Evolutionary conservation across 2,113 vertebrate genomes (phyloP), one percentile per base, ranked within the genome.

Genomic region (Smithornis capensis): DNA sequence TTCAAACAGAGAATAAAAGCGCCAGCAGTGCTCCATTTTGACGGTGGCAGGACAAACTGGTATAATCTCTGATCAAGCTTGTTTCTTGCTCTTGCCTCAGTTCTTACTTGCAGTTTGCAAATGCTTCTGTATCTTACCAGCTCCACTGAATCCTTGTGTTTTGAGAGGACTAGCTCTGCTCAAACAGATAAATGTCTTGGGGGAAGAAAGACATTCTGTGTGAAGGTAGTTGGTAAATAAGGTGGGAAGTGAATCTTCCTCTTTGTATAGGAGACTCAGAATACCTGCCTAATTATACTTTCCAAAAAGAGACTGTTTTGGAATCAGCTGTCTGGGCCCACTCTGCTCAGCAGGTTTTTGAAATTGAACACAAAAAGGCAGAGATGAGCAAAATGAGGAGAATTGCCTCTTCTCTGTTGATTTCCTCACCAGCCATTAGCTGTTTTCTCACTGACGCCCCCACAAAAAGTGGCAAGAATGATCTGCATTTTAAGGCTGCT

Each of bases 401-500:
- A 91, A 78, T 12, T 64, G 76, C 79, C 79, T 96, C 90, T 83
- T 82, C 67, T 63, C 68, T 88, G 65, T 70, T 68, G 83, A 60
- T 89, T 96, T 93, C 68, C 44, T 90, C 57, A 55, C 60, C 79
- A 93, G 31, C 79, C 79, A 94, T 94, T 95, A 96, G 88, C 93
- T 93, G 64, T 90, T 96, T 96, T 90, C 93, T 96, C 88, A 37
- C 90, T 67, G 60, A 96, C 44, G 19, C 85, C 93, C 86, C 82
- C 79, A 87, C 91, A 92, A 82, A 89, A 90, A 92, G 92, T 86
- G 83, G 80, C 69, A 87, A 75, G 83, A 93, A 64, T 4, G 80
- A 83, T 96, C 76, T 80, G 45, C 65, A 42, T 77, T 82, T 89
- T 44, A 94, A 56, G 93, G 71, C 79, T 80, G 87, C 87, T 93